Evolutionary conservation across 2,797 vertebrate genomes (phyloP).

Genomic region (Crocidura indochinensis): DNA sequence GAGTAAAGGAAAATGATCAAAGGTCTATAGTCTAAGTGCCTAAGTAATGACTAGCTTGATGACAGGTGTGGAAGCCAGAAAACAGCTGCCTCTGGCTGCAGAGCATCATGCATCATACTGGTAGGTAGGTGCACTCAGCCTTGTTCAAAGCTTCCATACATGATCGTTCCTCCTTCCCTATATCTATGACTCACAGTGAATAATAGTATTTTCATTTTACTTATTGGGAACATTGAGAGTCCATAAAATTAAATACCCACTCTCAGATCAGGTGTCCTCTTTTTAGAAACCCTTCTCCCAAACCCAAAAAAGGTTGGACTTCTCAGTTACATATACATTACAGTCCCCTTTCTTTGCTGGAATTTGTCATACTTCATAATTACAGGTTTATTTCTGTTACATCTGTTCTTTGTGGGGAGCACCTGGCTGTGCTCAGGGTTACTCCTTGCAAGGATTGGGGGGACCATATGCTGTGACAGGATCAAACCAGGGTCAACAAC

Average conservation of each 20-base stretch:
- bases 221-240: conserved; percentile 23
- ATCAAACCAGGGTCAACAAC: too few species aligned
- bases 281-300: not conserved
- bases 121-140: not conserved
- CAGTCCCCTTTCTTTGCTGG: not conserved
- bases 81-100: conserved; percentile 57
- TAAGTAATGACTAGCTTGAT: conserved; percentile 6
- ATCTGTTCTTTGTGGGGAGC: too few species aligned
- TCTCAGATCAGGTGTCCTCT: conserved; percentile 19
- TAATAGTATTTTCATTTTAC: not conserved
- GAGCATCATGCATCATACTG: not conserved
- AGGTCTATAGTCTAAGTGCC: conserved; percentile 40
- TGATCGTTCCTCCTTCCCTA: not conserved
- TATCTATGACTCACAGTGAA: conserved; percentile 24
- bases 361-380: conserved; percentile 29
- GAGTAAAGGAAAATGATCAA: conserved; percentile 24
- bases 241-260: not conserved
- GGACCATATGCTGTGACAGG: too few species aligned
- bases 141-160: not conserved
- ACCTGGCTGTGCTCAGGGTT: too few species aligned
- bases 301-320: not conserved
- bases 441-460: too few species aligned
- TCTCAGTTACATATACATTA: not conserved
- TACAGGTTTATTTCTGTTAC: conserved; percentile 18
- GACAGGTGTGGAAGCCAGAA: conserved; percentile 25